A percentile compares a stretch with the other conserved stretches of the same genome.
phyloP scores from a whole-genome alignment of 2,888 invertebrate species.

The Halictus ligatus region DNA sequence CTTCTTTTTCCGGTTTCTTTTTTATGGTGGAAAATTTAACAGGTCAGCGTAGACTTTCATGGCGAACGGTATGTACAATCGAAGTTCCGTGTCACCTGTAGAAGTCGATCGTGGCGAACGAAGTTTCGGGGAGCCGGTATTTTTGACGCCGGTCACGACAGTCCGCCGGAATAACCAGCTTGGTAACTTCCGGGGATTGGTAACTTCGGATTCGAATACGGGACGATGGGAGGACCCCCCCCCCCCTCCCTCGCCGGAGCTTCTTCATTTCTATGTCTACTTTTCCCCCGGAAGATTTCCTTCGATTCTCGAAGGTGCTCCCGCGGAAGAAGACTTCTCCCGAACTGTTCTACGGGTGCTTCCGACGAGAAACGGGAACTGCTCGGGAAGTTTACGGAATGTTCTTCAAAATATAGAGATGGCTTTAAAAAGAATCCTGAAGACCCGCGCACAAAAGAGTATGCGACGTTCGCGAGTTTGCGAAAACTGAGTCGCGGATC shows the following conservation, averaged over 20 bases:
- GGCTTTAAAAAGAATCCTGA: slow-evolving; percentile 28
- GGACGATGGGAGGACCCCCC: background rate
- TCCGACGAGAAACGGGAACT: background rate
- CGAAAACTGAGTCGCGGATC: background rate
- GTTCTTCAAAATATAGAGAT: slow-evolving; percentile 3
- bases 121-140: slow-evolving; percentile 6
- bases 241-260: background rate
- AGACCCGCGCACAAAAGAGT: background rate
- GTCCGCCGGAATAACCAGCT: slow-evolving; percentile 12
- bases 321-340: background rate
- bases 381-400: background rate
- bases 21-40: background rate
- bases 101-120: background rate
- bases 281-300: background rate
- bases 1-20: background rate
- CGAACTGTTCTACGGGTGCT: background rate
- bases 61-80: background rate
- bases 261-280: slow-evolving; percentile 3
- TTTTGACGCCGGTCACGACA: slow-evolving; percentile 23
- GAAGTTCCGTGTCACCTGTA: background rate
- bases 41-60: background rate
- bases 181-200: slow-evolving; percentile 9
- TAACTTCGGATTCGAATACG: slow-evolving; percentile 14
- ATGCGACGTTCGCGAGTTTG: background rate
- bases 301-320: background rate